Percentiles rank a stretch among this genome's conserved stretches.
Evolutionary conservation across 2,888 invertebrate species (phyloP).

Genomic region (Lasioglossum leucozonium): DNA sequence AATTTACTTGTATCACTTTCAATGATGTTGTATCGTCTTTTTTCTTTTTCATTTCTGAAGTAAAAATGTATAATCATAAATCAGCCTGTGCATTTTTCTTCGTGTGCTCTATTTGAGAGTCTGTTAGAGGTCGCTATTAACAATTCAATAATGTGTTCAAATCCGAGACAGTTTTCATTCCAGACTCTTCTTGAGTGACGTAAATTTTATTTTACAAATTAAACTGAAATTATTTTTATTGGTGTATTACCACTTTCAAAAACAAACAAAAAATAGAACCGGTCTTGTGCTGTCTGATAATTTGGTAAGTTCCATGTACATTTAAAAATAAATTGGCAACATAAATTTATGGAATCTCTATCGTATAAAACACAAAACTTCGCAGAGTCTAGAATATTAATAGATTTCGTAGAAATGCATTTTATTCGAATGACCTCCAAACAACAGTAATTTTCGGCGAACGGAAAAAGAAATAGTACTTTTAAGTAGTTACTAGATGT

Average conservation of each 20-base stretch:
- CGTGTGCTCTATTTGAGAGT: constrained; percentile 33
- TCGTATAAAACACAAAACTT: background rate
- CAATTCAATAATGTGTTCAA: constrained; percentile 10
- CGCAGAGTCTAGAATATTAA: constrained; percentile 46
- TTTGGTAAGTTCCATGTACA: constrained; percentile 1
- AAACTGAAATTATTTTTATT: background rate
- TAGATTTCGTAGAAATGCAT: constrained; percentile 43
- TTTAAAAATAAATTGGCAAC: background rate
- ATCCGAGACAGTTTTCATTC: constrained; percentile 37
- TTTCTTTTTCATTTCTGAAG: background rate
- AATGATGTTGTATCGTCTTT: background rate
- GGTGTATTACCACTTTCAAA: background rate
- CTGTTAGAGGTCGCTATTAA: constrained; percentile 23
- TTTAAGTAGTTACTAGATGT: constrained; percentile 40
- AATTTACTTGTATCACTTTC: background rate
- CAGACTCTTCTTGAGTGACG: constrained; percentile 23
- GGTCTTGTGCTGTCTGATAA: constrained; percentile 2
- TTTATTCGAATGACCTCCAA: constrained; percentile 35
- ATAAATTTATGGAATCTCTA: background rate
- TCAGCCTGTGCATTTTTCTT: constrained; percentile 54
- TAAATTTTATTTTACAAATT: background rate
- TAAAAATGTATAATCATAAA: constrained; percentile 59
- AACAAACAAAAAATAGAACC: background rate
- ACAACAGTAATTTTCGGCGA: constrained; percentile 40
- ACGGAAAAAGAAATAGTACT: constrained; percentile 38